Conservation (phyloP, 2,888 invertebrate genomes). For the Rhorus exstirpatorius region DNA sequence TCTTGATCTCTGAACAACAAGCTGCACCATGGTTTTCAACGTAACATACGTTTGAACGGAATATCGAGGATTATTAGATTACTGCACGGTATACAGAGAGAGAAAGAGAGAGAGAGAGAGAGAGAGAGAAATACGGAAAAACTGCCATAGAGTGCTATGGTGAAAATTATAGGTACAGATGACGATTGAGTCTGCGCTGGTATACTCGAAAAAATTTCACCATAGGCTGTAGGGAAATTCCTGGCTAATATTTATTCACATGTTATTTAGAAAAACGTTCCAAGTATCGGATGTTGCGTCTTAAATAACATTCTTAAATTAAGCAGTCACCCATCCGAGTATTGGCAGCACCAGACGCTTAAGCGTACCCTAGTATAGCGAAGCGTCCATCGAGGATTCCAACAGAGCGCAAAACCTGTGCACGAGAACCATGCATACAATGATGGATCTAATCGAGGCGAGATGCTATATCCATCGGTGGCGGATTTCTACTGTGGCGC, state of each 20-base stretch:
- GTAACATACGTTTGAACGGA: neutral
- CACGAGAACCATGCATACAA: too few species aligned
- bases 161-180: neutral
- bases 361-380: too few species aligned
- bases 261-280: too few species aligned
- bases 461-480: too few species aligned
- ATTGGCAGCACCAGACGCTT: too few species aligned
- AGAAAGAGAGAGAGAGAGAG: neutral
- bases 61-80: slow-evolving; percentile 14
- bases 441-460: too few species aligned
- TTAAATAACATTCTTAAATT: too few species aligned
- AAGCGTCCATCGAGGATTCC: too few species aligned
- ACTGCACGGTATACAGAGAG: neutral
- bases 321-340: too few species aligned
- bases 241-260: neutral
- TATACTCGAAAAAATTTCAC: neutral
- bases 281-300: too few species aligned
- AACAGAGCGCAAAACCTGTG: too few species aligned
- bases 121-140: neutral
- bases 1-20: slow-evolving; percentile 15
- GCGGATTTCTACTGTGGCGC: too few species aligned
- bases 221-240: neutral
- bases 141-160: neutral
- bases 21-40: neutral
- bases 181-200: neutral